phyloP scores from a whole-genome alignment of 2,113 vertebrate species.

The Tiliqua scincoides region DNA sequence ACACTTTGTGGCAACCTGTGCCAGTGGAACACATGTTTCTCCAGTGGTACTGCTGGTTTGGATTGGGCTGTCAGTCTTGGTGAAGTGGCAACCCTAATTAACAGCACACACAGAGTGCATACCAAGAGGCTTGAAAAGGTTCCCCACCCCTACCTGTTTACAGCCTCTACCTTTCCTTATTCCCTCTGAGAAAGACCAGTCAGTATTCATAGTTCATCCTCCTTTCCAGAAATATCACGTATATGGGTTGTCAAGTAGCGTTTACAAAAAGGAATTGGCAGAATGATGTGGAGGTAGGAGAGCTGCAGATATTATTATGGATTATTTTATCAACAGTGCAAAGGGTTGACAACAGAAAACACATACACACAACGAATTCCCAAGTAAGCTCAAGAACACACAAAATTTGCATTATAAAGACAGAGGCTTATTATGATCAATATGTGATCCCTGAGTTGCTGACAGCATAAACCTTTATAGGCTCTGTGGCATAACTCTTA shows the following conservation, averaged over 20 bases:
- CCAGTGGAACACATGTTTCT: too few species aligned
- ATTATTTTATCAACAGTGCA: constrained; percentile 51
- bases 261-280: constrained; percentile 36
- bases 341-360: constrained; percentile 36
- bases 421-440: constrained; percentile 24
- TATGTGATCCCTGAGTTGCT: constrained; percentile 12
- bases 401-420: background rate
- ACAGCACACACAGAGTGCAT: too few species aligned
- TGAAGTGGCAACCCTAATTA: too few species aligned
- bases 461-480: constrained; percentile 15
- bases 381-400: constrained; percentile 20
- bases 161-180: background rate
- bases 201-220: background rate
- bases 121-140: too few species aligned
- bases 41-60: too few species aligned
- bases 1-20: too few species aligned
- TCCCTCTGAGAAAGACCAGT: background rate
- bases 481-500: constrained; percentile 3
- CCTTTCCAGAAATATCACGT: constrained; percentile 6
- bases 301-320: constrained; percentile 5
- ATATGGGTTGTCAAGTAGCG: constrained; percentile 22
- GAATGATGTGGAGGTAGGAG: background rate
- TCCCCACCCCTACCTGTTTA: background rate
- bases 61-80: too few species aligned
- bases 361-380: background rate